Conservation (phyloP, 2,888 invertebrate species). For the Taenaris catops region DNA sequence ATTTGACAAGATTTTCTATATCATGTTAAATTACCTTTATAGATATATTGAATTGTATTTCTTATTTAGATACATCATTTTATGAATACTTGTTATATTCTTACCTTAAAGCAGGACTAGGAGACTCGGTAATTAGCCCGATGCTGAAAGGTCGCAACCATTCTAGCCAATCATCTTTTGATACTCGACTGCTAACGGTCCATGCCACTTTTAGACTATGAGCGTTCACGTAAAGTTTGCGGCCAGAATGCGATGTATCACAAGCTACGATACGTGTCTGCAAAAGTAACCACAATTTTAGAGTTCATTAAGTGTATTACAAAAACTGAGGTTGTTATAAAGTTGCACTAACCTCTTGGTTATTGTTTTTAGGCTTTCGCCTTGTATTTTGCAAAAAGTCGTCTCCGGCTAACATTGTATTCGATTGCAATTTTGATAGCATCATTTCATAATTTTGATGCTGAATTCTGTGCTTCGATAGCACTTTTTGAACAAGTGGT, state of each 20-base stretch:
- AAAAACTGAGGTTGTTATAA: too few species aligned
- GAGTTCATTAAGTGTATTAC: too few species aligned
- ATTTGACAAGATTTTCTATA: too few species aligned
- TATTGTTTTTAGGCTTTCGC: constrained; percentile 83
- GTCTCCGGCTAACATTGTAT: constrained; percentile 78
- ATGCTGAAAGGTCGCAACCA: constrained; percentile 96
- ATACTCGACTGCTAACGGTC: constrained; percentile 95
- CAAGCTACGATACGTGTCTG: constrained; percentile 67
- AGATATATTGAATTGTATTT: too few species aligned
- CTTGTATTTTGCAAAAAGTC: constrained; percentile 83
- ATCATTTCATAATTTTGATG: constrained; percentile 90
- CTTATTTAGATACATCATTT: too few species aligned
- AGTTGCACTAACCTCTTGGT: constrained; percentile 77
- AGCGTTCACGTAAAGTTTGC: constrained; percentile 90
- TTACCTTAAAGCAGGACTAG: constrained; percentile 92
- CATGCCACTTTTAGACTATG: constrained; percentile 93
- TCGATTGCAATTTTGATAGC: constrained; percentile 82
- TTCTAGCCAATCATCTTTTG: constrained; percentile 99
- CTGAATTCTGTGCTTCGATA: constrained; percentile 88
- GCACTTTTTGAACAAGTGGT: constrained; percentile 92
- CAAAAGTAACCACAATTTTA: too few species aligned
- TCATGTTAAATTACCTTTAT: too few species aligned
- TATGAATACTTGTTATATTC: too few species aligned
- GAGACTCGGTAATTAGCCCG: constrained; percentile 96
- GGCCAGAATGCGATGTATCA: constrained; percentile 85